Evolutionary conservation across 2,888 invertebrate genomes (phyloP).

Genomic region (Salticus scenicus): DNA sequence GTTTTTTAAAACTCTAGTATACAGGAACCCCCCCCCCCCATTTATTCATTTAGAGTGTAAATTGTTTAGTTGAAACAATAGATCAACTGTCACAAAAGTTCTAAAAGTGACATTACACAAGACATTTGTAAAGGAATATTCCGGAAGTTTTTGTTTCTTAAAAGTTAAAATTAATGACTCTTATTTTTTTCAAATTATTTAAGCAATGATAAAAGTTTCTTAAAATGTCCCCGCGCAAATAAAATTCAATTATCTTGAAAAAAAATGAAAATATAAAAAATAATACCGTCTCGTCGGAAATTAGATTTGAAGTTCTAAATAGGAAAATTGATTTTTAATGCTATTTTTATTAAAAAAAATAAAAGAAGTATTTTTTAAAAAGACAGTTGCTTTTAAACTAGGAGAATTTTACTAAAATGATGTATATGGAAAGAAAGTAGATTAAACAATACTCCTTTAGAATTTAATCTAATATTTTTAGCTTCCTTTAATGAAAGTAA

Average conservation of each 20-base stretch:
- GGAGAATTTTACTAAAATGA: no score
- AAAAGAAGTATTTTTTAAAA: background rate
- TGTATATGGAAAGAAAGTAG: no score
- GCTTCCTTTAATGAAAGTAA: no score
- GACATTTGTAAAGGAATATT: background rate
- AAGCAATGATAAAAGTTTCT: background rate
- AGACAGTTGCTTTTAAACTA: background rate
- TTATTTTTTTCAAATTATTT: background rate
- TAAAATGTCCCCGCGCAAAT: background rate
- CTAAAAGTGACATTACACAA: background rate
- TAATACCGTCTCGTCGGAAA: background rate
- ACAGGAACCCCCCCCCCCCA: no score
- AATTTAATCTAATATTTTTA: no score
- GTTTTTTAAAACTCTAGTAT: no score
- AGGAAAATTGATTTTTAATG: constrained; percentile 8
- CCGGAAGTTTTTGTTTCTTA: background rate
- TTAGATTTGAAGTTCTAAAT: constrained; percentile 8
- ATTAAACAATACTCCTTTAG: no score
- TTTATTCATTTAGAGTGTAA: background rate
- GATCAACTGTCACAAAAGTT: background rate
- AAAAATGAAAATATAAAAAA: no score
- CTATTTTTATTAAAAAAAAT: background rate
- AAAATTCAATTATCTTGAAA: background rate
- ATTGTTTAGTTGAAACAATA: background rate
- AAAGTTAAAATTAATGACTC: background rate